Conservation (phyloP, 2,888 invertebrate species). For the Spodoptera picta region DNA sequence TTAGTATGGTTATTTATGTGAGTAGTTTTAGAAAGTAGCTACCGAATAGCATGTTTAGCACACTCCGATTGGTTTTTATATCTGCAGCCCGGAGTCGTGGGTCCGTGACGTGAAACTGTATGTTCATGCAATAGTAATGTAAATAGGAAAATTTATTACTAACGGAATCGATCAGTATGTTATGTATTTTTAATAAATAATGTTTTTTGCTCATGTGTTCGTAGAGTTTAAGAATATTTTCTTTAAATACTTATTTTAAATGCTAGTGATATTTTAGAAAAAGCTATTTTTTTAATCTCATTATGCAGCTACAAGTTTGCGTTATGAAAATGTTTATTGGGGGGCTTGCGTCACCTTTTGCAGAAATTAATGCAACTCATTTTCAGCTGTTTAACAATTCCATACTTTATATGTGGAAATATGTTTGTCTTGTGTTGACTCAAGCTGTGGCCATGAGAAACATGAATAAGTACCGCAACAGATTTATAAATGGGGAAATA, state of each 20-base stretch:
- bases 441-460: not conserved
- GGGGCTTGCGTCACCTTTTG: not conserved
- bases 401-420: not conserved
- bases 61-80: slow-evolving; percentile 9
- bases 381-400: not conserved
- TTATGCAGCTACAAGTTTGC: slow-evolving; percentile 37
- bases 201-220: slow-evolving; percentile 49
- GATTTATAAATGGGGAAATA: too few species aligned
- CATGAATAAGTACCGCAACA: too few species aligned
- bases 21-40: slow-evolving; percentile 13
- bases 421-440: not conserved
- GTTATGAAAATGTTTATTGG: slow-evolving; percentile 9
- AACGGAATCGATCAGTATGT: slow-evolving; percentile 12
- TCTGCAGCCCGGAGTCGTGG: not conserved
- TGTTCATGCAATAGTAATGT: slow-evolving; percentile 19
- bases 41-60: slow-evolving; percentile 4
- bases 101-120: not conserved
- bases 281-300: slow-evolving; percentile 11
- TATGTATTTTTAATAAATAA: slow-evolving; percentile 32
- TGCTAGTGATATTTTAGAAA: slow-evolving; percentile 26
- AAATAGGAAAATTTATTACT: slow-evolving; percentile 12
- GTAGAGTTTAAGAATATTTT: slow-evolving; percentile 37
- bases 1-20: not conserved
- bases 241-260: slow-evolving; percentile 31
- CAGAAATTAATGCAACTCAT: slow-evolving; percentile 1